These are phyloP conservation scores for Trichoplusia ni DNA, from an alignment of 1,140 invertebrate genomes.

Conservation along the genomic window DNA sequence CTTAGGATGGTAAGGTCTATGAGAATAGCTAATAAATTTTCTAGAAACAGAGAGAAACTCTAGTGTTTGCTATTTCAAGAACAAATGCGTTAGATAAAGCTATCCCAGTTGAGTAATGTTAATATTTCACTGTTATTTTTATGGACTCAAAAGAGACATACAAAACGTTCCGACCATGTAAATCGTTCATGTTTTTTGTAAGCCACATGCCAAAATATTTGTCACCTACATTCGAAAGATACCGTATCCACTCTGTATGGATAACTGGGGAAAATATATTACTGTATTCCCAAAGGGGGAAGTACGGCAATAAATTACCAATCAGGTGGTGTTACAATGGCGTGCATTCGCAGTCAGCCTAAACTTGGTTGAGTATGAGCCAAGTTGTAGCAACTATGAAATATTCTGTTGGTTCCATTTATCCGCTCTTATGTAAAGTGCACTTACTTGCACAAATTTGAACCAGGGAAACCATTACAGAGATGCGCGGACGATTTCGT, in stretches of 20 bases:
- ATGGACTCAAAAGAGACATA: too few relatives aligned
- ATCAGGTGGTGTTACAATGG: conserved; percentile 47
- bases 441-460: conserved; percentile 54
- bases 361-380: conserved; percentile 48
- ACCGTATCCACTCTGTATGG: conserved; percentile 12
- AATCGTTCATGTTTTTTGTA: background rate
- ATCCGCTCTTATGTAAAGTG: conserved; percentile 44
- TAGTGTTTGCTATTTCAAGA: too few relatives aligned
- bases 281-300: conserved; percentile 14
- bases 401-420: conserved; percentile 52
- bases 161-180: background rate
- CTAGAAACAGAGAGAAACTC: too few relatives aligned
- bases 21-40: background rate
- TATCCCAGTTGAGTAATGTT: too few relatives aligned
- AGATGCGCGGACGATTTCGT: conserved; percentile 40
- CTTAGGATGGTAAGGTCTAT: background rate
- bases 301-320: conserved; percentile 45
- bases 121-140: too few relatives aligned
- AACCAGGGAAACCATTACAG: conserved; percentile 40
- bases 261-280: conserved; percentile 10
- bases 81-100: too few relatives aligned
- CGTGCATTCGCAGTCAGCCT: conserved; percentile 29
- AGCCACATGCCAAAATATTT: conserved; percentile 18
- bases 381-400: conserved; percentile 51
- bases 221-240: conserved; percentile 7